phyloP scores from a whole-genome alignment of 2,888 invertebrate genomes.

The Lycocerus yunnanus region DNA sequence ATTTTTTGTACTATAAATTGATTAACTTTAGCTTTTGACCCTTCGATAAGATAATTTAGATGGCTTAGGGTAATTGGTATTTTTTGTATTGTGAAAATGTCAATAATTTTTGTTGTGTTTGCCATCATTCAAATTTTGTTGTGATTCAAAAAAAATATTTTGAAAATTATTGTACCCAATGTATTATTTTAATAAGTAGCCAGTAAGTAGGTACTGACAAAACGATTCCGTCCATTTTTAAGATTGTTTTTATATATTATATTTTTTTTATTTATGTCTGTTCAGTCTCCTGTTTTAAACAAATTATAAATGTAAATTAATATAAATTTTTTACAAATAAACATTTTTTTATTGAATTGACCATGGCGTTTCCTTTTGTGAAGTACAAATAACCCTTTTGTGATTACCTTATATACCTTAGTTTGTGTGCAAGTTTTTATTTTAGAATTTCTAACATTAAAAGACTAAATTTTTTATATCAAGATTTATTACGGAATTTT shows the following conservation, averaged over 20 bases:
- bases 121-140: not conserved
- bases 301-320: not conserved
- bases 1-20: not conserved
- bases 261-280: not conserved
- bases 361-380: no score
- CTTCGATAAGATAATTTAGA: not conserved
- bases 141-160: not conserved
- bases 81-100: not conserved
- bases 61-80: not conserved
- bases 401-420: no score
- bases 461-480: no score
- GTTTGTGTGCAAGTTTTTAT: no score
- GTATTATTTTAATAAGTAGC: not conserved
- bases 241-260: not conserved
- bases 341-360: not conserved
- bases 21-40: no score
- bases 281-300: not conserved
- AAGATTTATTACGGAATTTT: no score
- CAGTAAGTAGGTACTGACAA: not conserved
- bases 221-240: constrained; percentile 1
- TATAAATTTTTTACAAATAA: not conserved
- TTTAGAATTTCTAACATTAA: no score
- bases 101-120: not conserved
- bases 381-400: no score
- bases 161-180: not conserved